These are phyloP conservation scores for Bambusicola thoracicus DNA, from an alignment of 2,113 vertebrate genomes.

Conservation along the genomic window DNA sequence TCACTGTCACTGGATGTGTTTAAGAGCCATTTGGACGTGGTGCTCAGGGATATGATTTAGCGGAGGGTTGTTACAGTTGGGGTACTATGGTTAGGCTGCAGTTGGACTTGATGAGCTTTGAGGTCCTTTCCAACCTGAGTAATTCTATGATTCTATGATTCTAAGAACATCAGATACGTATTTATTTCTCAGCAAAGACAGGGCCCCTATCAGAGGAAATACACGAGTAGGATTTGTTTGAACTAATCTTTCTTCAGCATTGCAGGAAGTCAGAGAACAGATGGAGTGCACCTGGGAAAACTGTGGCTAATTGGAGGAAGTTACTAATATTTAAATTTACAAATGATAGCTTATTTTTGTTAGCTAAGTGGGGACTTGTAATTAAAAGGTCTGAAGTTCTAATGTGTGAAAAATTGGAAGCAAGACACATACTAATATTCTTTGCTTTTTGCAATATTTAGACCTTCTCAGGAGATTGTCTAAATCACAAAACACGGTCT, in stretches of 20 bases:
- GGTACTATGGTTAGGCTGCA: too few relatives aligned
- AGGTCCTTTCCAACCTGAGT: too few relatives aligned
- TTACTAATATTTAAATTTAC: neutral
- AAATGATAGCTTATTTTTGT: neutral
- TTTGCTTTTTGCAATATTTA: constrained; percentile 60
- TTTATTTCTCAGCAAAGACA: neutral
- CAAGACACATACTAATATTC: neutral
- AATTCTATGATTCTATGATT: too few relatives aligned
- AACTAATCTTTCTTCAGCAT: neutral
- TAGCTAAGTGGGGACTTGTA: neutral
- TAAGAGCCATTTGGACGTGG: too few relatives aligned
- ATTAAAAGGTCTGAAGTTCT: neutral
- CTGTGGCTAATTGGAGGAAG: neutral
- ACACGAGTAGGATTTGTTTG: neutral
- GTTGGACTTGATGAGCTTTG: too few relatives aligned
- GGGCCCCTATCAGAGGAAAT: neutral
- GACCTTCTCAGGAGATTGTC: constrained; percentile 96
- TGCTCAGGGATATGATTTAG: too few relatives aligned
- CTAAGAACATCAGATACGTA: neutral
- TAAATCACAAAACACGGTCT: constrained; percentile 98
- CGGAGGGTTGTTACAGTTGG: too few relatives aligned
- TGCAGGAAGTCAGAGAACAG: neutral
- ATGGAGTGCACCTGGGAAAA: neutral
- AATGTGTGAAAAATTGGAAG: neutral
- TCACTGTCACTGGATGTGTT: too few relatives aligned